Evolutionary conservation across 2,113 vertebrate species (phyloP).

Genomic region (Capreolus pygargus): DNA sequence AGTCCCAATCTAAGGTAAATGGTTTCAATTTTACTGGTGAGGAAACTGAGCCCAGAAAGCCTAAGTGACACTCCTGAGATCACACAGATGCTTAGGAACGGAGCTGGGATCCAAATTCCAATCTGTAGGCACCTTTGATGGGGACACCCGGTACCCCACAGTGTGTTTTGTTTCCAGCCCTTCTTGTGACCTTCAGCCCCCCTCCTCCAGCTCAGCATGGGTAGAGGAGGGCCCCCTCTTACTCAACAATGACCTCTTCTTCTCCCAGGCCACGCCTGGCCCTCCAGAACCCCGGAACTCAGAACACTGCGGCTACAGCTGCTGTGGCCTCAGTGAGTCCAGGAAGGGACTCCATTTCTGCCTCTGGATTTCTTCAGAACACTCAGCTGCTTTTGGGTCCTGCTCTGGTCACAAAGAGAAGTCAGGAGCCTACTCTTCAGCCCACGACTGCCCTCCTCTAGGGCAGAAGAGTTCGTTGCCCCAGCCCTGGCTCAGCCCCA

Average conservation of each 20-base stretch:
- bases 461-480: background rate
- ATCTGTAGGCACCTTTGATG: background rate
- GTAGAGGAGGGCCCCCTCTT: background rate
- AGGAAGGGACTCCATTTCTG: background rate
- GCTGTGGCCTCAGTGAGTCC: background rate
- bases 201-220: too few species aligned
- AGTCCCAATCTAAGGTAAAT: background rate
- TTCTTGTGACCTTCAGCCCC: background rate
- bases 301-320: background rate
- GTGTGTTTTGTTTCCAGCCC: background rate
- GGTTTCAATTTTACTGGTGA: background rate
- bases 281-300: conserved; percentile 32
- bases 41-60: background rate
- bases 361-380: background rate
- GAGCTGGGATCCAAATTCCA: background rate
- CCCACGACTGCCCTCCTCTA: rapidly evolving
- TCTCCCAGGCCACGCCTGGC: background rate
- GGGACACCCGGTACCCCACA: rapidly evolving
- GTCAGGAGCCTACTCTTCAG: background rate
- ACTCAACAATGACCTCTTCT: conserved; percentile 65
- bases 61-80: background rate
- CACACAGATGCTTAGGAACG: background rate
- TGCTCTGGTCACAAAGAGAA: background rate
- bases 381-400: background rate
- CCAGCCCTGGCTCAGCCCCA: too few species aligned